Conservation (phyloP, 2,797 vertebrate genomes). For the Manis crassicaudata region DNA sequence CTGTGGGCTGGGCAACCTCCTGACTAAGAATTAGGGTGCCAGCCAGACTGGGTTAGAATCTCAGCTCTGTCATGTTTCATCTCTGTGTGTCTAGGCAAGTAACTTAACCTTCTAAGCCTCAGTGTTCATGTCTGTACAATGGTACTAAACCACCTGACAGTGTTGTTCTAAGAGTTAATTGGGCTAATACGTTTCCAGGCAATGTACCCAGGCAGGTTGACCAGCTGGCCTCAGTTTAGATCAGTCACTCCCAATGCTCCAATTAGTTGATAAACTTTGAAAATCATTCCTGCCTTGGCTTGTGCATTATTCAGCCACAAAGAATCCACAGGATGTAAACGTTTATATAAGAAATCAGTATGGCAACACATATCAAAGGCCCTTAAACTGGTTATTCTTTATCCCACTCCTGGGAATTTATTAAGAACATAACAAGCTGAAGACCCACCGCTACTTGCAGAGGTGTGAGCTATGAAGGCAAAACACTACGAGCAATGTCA, state of each 20-base stretch:
- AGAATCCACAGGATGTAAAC: background rate
- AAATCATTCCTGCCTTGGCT: background rate
- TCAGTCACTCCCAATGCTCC: background rate
- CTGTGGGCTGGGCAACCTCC: background rate
- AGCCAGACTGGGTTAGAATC: background rate
- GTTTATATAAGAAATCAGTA: slow-evolving; percentile 46
- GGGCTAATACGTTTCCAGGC: background rate
- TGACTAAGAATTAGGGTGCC: background rate
- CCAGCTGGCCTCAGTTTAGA: background rate
- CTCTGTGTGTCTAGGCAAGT: background rate
- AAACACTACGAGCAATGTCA: background rate
- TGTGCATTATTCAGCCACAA: background rate
- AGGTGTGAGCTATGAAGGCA: background rate
- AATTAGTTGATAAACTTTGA: background rate
- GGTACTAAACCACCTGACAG: background rate
- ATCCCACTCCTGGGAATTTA: background rate
- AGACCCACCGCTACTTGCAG: background rate
- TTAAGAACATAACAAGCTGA: background rate
- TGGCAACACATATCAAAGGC: background rate
- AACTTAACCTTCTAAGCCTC: background rate
- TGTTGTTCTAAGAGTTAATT: background rate
- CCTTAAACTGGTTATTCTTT: background rate
- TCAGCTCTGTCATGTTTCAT: background rate
- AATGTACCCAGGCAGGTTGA: background rate
- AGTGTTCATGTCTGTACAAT: background rate